Evolutionary conservation across 2,797 vertebrate genomes (phyloP), one percentile per base, ranked within the genome.

Genomic region (Sebastolobus alascanus): DNA sequence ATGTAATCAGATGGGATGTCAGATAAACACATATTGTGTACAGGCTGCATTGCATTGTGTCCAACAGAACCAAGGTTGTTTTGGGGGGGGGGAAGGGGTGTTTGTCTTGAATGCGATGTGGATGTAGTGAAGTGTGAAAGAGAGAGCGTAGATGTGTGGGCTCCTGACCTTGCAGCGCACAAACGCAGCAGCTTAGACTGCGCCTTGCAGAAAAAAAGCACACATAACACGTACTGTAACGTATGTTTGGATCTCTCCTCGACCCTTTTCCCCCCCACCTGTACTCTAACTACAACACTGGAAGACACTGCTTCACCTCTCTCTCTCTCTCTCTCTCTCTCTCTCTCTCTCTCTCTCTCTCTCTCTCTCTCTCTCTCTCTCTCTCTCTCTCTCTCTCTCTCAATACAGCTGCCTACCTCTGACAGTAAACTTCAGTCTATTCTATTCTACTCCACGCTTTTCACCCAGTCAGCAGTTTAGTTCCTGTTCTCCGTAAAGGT

Each of bases 281-380:
- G 60, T 74, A 18, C 35, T 82, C 80, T 83, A 90, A 91, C 82
- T 68, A 69, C 78, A 71, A 82, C 83, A 70, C 94, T 90, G 93
- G 93, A 95, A 94, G 95, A 94, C 95, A 95, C 95, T 93, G 95
- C 93, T 89, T 91, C 94, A 90, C 80, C 91, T 92, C 92, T 89
- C 84, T 69, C 79, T 54, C 50, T 88, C n/a, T n/a, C n/a, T n/a
- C n/a, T n/a, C 88, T 87, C 77, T 84, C 81, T 82, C 70, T 70
- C 14, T 43, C 5, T 40, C 5, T 35, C 33, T 35, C 7, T 35
- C 33, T 35, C 33, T 35, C 33, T 35, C 91, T 92, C 92, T 89
- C 84, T 71, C 79, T 54, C 52, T 88, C 87, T 87, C 74, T 86
- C 77, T 46, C 16, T 46, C 6, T 43, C 38, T 40, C 16, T 46